phyloP scores from a whole-genome alignment of 2,888 invertebrate species.

The Notodonta ziczac region DNA sequence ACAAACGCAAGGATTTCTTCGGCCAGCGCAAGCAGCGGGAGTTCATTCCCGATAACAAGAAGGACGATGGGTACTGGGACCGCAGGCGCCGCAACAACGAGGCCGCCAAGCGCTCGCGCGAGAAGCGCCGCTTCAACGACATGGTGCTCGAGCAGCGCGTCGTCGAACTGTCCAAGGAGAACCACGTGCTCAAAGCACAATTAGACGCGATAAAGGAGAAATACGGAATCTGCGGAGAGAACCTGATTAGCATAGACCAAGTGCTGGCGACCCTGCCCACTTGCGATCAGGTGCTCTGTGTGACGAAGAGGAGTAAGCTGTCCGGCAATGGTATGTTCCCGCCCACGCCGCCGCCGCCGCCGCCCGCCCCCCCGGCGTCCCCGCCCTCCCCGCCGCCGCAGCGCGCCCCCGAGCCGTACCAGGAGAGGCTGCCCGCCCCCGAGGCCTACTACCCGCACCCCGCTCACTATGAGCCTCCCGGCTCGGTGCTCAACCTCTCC shows the following conservation, averaged over 20 bases:
- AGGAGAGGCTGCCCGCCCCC: constrained; percentile 75
- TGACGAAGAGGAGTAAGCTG: constrained; percentile 88
- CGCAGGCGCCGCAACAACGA: constrained; percentile 97
- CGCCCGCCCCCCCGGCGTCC: constrained; percentile 77
- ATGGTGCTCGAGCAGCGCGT: constrained; percentile 98
- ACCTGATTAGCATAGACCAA: constrained; percentile 94
- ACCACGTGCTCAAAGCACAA: constrained; percentile 96
- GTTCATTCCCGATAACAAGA: constrained; percentile 98
- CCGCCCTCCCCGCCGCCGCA: constrained; percentile 83
- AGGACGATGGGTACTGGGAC: constrained; percentile 99
- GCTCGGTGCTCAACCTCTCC: constrained; percentile 90
- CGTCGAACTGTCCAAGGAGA: constrained; percentile 97
- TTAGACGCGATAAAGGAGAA: constrained; percentile 96
- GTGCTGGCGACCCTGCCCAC: constrained; percentile 94
- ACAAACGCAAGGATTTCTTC: constrained; percentile 93
- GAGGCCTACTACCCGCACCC: constrained; percentile 80
- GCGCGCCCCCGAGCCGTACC: constrained; percentile 81
- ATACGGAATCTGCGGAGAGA: constrained; percentile 95
- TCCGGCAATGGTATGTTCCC: constrained; percentile 82
- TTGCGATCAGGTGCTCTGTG: constrained; percentile 92
- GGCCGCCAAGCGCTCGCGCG: constrained; percentile 98
- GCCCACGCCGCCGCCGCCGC: constrained; percentile 81
- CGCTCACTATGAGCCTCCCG: constrained; percentile 85
- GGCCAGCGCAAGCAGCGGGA: constrained; percentile 97
- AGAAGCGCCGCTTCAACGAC: constrained; percentile 97